These are phyloP conservation scores for Macrophya alboannulata DNA, from an alignment of 2,888 invertebrate species.

Conservation along the genomic window DNA sequence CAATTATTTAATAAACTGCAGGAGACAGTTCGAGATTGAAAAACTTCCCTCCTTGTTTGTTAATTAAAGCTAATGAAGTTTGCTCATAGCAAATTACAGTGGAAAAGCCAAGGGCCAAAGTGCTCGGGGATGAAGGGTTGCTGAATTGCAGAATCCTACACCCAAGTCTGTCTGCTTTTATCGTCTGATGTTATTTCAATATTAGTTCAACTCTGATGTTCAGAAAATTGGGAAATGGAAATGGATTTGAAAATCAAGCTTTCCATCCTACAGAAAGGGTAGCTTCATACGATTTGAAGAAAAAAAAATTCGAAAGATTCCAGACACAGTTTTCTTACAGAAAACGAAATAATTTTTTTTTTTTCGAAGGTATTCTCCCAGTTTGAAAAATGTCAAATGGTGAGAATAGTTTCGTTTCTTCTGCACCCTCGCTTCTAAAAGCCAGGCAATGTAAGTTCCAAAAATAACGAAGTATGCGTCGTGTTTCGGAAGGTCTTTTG, in stretches of 20 bases:
- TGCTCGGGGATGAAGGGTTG: conserved; percentile 6
- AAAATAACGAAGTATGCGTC: conserved; percentile 9
- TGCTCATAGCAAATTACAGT: conserved; percentile 18
- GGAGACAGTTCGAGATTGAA: neutral
- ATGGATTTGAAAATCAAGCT: neutral
- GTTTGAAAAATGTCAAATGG: neutral
- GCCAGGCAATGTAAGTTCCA: neutral
- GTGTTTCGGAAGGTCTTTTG: neutral
- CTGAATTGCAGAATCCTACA: neutral
- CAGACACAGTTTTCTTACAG: neutral
- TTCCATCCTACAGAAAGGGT: neutral
- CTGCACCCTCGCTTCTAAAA: neutral
- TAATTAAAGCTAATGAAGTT: conserved; percentile 40
- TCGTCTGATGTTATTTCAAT: conserved; percentile 33
- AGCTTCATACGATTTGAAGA: neutral
- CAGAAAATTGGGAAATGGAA: neutral
- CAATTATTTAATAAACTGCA: neutral
- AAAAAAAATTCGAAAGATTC: too few species aligned
- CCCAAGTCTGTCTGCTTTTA: neutral
- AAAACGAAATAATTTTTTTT: neutral
- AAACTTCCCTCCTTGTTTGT: conserved; percentile 14
- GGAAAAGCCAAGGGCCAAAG: neutral
- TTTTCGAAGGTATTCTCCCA: neutral
- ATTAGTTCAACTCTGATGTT: conserved; percentile 24
- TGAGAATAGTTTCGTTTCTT: conserved; percentile 1